Evolutionary conservation across 2,113 vertebrate genomes (phyloP).

Genomic region (Ptyas mucosa): DNA sequence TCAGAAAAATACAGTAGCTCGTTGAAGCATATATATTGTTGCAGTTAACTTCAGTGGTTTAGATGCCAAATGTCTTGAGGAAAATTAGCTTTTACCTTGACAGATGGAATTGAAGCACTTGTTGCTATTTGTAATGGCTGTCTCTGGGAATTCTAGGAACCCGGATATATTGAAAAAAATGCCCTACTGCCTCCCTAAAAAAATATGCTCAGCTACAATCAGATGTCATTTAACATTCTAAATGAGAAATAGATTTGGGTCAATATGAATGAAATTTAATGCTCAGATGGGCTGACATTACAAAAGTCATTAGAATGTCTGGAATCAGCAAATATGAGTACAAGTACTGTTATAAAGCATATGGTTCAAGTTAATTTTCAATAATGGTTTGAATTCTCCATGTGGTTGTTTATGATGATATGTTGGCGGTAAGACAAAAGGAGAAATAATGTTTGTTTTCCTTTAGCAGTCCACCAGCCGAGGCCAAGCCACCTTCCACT

Average conservation of each 20-base stretch:
- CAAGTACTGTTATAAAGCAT: neutral
- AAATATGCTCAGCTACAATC: neutral
- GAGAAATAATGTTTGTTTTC: neutral
- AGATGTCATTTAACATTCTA: constrained; percentile 13
- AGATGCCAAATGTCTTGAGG: neutral
- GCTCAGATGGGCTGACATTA: constrained; percentile 12
- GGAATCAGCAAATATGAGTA: neutral
- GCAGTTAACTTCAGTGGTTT: neutral
- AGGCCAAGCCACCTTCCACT: neutral
- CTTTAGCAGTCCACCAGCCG: neutral
- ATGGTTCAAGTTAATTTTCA: constrained; percentile 15
- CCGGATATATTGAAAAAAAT: neutral
- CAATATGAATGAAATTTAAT: neutral
- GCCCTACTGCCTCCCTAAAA: neutral
- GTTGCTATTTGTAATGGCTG: neutral
- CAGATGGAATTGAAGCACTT: neutral
- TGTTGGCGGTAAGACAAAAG: neutral
- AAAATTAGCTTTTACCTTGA: neutral
- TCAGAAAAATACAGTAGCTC: too few species aligned
- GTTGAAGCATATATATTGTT: neutral
- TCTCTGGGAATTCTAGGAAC: constrained; percentile 7
- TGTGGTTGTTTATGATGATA: constrained; percentile 7
- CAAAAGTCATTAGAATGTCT: constrained; percentile 2
- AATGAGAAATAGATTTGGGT: neutral
- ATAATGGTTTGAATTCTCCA: neutral